Evolutionary conservation across 2,113 vertebrate genomes (phyloP), one percentile per base, ranked within the genome.

Genomic region (Noctilio leporinus): DNA sequence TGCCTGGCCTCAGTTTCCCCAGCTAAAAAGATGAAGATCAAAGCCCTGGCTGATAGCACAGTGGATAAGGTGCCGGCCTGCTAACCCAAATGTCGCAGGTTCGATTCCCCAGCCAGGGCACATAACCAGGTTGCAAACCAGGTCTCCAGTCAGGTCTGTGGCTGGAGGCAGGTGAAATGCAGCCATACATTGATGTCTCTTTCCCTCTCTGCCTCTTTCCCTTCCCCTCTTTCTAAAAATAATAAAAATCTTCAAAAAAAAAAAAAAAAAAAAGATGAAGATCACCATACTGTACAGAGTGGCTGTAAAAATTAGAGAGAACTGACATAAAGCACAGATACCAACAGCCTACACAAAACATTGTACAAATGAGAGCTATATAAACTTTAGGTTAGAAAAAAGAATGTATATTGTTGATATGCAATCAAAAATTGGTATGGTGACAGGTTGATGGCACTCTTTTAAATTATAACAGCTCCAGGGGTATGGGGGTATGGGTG

Each of bases 381-480:
- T 75, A 77, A 81, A 76, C 7, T n/a, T 82, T 28, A 75, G 38
- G 26, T 57, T 51, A 75, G 22, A 77, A 89, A 77, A 89, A 80
- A 53, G 22, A 85, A 45, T 40, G 64, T 16, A 40, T 14, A 24
- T 4, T 12, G 43, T 53, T 84, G 47, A 69, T 28, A 76, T 28
- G 40, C 8, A n/a, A 87, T 43, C 49, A 93, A 93, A 87, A 94
- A 43, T 14, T 24, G 26, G 72, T 77, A 82, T 8, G 53, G n/a
- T 82, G 40, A 86, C 11, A 57, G 33, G n/a, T 38, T 26, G 49
- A 69, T 65, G 20, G 47, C 59, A 86, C 8, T 40, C 10, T 87
- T 95, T 95, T 70, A 89, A 91, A 96, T 86, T 59, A 88, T 35
- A 91, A 69, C 16, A 57, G 14, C 30, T 17, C 16, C 30, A 65